These are phyloP conservation scores for Eupeodes latifasciatus DNA, from an alignment of 2,888 invertebrate species.

Conservation along the genomic window DNA sequence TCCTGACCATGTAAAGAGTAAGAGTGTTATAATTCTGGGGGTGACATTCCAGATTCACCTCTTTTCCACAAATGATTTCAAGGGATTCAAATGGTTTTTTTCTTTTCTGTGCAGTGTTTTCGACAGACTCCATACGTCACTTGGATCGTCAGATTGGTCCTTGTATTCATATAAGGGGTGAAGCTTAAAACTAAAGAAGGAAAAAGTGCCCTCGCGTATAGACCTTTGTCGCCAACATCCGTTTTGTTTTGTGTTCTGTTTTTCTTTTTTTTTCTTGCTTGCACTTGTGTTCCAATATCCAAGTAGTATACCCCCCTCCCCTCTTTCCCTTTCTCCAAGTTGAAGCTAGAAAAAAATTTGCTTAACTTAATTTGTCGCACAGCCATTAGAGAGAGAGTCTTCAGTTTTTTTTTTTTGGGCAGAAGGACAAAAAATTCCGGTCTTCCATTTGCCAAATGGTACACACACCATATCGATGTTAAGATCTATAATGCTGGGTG, in stretches of 20 bases:
- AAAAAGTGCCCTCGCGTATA: constrained; percentile 47
- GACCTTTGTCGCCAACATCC: constrained; percentile 69
- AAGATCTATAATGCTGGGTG: constrained; percentile 61
- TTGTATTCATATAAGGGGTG: constrained; percentile 28
- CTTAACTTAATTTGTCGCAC: constrained; percentile 78
- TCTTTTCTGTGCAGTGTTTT: constrained; percentile 48
- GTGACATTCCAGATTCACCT: constrained; percentile 54
- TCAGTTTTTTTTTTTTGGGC: constrained; percentile 23
- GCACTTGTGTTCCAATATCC: neutral
- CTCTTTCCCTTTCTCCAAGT: neutral
- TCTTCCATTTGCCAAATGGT: constrained; percentile 71
- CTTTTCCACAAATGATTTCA: constrained; percentile 56
- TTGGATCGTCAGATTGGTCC: constrained; percentile 27
- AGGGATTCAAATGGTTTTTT: constrained; percentile 43
- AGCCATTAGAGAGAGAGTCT: constrained; percentile 26
- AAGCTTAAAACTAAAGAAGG: constrained; percentile 21
- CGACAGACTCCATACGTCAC: constrained; percentile 54
- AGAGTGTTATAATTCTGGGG: constrained; percentile 31
- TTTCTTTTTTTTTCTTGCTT: neutral
- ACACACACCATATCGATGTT: constrained; percentile 51
- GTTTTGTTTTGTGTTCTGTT: constrained; percentile 2
- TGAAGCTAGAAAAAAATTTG: constrained; percentile 48
- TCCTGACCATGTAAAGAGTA: neutral
- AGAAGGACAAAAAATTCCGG: constrained; percentile 40
- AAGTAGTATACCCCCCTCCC: constrained; percentile 33